Percentiles rank a stretch among this genome's conserved stretches.
Evolutionary conservation across 2,888 invertebrate species (phyloP).

Genomic region (Drosophila hamatofila): DNA sequence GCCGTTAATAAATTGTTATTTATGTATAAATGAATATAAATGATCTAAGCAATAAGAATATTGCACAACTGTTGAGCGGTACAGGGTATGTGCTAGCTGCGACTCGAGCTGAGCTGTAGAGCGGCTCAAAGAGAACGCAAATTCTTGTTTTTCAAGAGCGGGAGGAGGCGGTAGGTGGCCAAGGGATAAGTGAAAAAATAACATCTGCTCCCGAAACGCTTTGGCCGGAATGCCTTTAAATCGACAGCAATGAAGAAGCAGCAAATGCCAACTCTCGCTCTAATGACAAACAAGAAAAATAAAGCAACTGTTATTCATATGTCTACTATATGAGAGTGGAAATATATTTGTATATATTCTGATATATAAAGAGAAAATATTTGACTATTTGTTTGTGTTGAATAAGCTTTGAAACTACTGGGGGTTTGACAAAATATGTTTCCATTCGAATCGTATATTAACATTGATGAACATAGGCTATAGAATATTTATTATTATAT

Average conservation of each 20-base stretch:
- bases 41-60: too few relatives aligned
- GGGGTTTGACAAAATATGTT: too few relatives aligned
- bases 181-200: constrained; percentile 56
- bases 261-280: not conserved
- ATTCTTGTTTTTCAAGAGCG: constrained; percentile 38
- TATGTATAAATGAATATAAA: not conserved
- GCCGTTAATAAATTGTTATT: not conserved
- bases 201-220: constrained; percentile 74
- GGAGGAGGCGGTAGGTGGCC: not conserved
- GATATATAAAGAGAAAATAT: not conserved
- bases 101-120: constrained; percentile 40
- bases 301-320: not conserved
- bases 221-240: constrained; percentile 52
- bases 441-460: too few relatives aligned
- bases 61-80: not conserved
- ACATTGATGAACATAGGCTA: too few relatives aligned
- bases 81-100: constrained; percentile 3
- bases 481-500: too few relatives aligned
- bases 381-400: too few relatives aligned
- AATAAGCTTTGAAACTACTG: too few relatives aligned
- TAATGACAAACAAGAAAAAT: not conserved
- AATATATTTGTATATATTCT: not conserved
- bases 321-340: not conserved
- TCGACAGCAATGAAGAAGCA: too few relatives aligned
- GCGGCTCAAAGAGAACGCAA: constrained; percentile 31